Percentiles rank a stretch among this genome's conserved stretches.
These are phyloP conservation scores for Atta cephalotes DNA, from an alignment of 1,140 invertebrate species.

Conservation along the genomic window DNA sequence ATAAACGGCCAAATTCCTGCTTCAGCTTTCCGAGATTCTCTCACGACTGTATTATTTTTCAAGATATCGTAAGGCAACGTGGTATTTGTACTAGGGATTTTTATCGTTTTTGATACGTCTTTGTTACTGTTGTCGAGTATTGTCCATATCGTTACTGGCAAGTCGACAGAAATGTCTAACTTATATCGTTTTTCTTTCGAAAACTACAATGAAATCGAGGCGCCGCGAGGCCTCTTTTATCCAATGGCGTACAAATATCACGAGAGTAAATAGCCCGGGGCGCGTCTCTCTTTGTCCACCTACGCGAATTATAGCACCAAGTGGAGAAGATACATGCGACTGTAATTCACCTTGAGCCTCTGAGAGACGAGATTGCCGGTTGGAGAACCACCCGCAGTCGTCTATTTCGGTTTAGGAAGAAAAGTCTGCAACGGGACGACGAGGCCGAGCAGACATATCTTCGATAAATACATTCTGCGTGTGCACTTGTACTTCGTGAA, in stretches of 20 bases:
- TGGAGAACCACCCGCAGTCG: constrained; percentile 49
- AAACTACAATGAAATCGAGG: constrained; percentile 4
- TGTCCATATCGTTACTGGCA: neutral
- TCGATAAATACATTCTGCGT: constrained; percentile 37
- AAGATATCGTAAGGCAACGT: neutral
- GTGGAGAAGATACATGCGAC: constrained; percentile 49
- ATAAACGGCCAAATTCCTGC: constrained; percentile 22
- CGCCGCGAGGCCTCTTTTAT: constrained; percentile 50
- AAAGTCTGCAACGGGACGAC: neutral
- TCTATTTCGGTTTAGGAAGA: constrained; percentile 58
- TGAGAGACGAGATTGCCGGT: constrained; percentile 62
- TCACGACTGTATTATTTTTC: constrained; percentile 40
- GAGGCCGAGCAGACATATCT: neutral
- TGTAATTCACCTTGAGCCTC: constrained; percentile 65
- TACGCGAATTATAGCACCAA: constrained; percentile 52
- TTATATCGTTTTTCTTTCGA: constrained; percentile 1
- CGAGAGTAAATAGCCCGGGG: constrained; percentile 60
- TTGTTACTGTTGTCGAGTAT: neutral
- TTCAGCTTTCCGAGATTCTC: neutral
- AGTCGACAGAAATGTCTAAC: neutral
- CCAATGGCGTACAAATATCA: constrained; percentile 57
- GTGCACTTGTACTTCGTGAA: neutral
- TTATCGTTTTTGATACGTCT: constrained; percentile 26
- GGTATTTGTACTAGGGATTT: neutral
- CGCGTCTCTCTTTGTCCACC: constrained; percentile 58